These are phyloP conservation scores for Protodeltote pygarga DNA, from an alignment of 2,888 invertebrate species.

Conservation along the genomic window DNA sequence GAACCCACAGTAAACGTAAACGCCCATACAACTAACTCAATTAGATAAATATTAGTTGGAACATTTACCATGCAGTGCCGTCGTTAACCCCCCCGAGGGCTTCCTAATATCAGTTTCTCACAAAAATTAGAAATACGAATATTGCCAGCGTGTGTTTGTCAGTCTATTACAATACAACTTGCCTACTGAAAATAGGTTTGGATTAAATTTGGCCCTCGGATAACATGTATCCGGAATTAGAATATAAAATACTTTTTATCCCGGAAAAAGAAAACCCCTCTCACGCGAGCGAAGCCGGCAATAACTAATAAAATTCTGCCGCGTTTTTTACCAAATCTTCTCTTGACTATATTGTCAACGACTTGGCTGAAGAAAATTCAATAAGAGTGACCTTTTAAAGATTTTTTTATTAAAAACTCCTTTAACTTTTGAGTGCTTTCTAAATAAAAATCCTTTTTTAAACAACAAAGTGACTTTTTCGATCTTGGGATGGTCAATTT, in stretches of 20 bases:
- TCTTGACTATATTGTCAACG: background rate
- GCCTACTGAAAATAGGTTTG: too few relatives aligned
- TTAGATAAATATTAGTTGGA: constrained; percentile 32
- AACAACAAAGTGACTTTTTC: constrained; percentile 14
- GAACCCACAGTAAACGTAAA: constrained; percentile 4
- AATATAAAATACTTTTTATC: too few relatives aligned
- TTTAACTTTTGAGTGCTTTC: constrained; percentile 11
- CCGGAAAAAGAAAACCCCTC: too few relatives aligned
- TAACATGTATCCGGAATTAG: too few relatives aligned
- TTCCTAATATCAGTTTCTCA: too few relatives aligned
- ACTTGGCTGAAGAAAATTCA: constrained; percentile 16
- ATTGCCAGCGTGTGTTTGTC: too few relatives aligned
- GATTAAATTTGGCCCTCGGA: too few relatives aligned
- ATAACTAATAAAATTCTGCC: constrained; percentile 14
- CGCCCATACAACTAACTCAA: constrained; percentile 20
- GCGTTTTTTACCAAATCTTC: constrained; percentile 8
- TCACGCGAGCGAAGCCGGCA: too few relatives aligned
- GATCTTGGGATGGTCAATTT: background rate
- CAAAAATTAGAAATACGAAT: too few relatives aligned
- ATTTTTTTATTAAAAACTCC: constrained; percentile 8
- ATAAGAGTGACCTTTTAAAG: constrained; percentile 14
- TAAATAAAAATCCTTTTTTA: constrained; percentile 4
- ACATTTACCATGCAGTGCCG: constrained; percentile 25
- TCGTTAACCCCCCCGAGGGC: constrained; percentile 5
- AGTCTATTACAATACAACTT: too few relatives aligned